phyloP scores from a whole-genome alignment of 2,797 vertebrate genomes.

The Lutjanus campechanus region DNA sequence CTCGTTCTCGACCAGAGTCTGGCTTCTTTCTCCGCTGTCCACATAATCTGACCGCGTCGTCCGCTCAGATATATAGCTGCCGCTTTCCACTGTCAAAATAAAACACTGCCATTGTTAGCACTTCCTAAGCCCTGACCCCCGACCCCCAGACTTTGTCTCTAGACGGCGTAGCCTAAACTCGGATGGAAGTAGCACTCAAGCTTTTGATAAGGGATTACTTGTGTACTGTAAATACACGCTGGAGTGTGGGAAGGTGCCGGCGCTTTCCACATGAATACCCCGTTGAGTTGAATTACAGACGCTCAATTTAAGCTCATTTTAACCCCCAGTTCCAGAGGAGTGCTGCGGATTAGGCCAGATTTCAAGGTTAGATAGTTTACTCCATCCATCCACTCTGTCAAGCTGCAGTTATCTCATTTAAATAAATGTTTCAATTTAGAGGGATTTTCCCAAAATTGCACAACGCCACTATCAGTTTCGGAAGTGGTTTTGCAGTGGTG shows the following conservation, averaged over 20 bases:
- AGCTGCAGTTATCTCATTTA: slow-evolving; percentile 39
- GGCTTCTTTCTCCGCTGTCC: slow-evolving; percentile 59
- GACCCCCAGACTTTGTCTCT: slow-evolving; percentile 64
- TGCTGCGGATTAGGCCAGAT: slow-evolving; percentile 64
- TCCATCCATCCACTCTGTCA: slow-evolving; percentile 26
- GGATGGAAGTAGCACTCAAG: slow-evolving; percentile 48
- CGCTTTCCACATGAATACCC: slow-evolving; percentile 74
- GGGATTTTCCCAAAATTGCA: slow-evolving; percentile 54
- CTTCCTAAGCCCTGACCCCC: slow-evolving; percentile 74
- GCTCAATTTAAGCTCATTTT: slow-evolving; percentile 81
- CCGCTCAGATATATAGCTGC: slow-evolving; percentile 47
- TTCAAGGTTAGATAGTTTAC: slow-evolving; percentile 64
- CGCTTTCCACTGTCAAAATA: slow-evolving; percentile 66
- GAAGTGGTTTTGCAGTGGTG: slow-evolving; percentile 52
- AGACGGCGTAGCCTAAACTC: slow-evolving; percentile 58
- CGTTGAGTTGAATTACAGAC: slow-evolving; percentile 77
- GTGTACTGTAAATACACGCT: slow-evolving; percentile 79
- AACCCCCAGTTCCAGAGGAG: slow-evolving; percentile 40
- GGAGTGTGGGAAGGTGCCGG: slow-evolving; percentile 79
- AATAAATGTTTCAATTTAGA: slow-evolving; percentile 39
- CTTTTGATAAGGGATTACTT: slow-evolving; percentile 76
- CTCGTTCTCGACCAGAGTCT: slow-evolving; percentile 56
- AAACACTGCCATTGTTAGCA: slow-evolving; percentile 76
- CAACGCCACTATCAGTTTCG: slow-evolving; percentile 48
- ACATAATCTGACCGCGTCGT: slow-evolving; percentile 56